These are phyloP conservation scores for Actinia equina DNA, from an alignment of 64 coral and sea anemone genomes.

Conservation along the genomic window DNA sequence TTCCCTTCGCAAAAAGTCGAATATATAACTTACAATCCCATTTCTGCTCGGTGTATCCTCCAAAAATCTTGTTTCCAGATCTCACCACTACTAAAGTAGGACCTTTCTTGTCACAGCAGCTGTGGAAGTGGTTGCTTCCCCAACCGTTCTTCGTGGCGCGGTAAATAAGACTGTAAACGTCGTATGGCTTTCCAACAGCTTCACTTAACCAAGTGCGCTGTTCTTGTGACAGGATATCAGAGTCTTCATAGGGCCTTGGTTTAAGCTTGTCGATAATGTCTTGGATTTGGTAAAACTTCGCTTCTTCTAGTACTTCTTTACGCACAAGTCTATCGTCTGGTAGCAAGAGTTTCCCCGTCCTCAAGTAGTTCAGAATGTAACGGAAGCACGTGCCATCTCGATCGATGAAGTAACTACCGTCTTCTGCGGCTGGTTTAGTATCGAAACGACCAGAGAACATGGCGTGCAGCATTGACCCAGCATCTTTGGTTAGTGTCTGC, in stretches of 20 bases:
- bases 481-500: conserved; percentile 43
- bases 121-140: not conserved
- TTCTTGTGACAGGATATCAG: not conserved
- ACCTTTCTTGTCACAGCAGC: not conserved
- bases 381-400: conserved; percentile 37
- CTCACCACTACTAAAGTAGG: conserved; percentile 31
- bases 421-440: conserved; percentile 31
- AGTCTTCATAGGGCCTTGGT: not conserved
- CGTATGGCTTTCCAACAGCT: not conserved
- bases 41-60: conserved; percentile 21
- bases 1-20: too few species aligned
- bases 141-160: conserved; percentile 19
- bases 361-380: conserved; percentile 39
- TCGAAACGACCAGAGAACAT: conserved; percentile 40
- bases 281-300: conserved; percentile 30
- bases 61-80: conserved; percentile 43
- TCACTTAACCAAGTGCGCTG: not conserved
- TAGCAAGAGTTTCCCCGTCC: conserved; percentile 6
- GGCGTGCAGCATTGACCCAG: conserved; percentile 27
- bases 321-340: not conserved
- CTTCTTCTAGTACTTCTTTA: conserved; percentile 10
- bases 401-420: conserved; percentile 40
- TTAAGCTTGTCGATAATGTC: conserved; percentile 11
- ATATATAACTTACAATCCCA: conserved; percentile 36
- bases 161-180: not conserved